Conservation (phyloP, 2,113 vertebrate genomes). For the Atlantisia rogersi region DNA sequence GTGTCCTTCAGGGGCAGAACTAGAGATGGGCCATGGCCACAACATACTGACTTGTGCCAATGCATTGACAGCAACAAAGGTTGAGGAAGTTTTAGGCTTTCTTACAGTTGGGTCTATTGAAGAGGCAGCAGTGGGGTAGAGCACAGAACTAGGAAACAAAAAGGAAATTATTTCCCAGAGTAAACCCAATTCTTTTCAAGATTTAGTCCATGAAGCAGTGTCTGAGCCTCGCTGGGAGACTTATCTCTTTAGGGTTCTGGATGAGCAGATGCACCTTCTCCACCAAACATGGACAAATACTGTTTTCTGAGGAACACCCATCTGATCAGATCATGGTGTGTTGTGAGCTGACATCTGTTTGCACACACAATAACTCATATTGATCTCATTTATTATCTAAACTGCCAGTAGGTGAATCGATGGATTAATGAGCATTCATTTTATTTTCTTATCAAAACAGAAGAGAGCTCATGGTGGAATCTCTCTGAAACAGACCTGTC, state of each 20-base stretch:
- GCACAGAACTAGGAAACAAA: not conserved
- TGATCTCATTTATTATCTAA: not conserved
- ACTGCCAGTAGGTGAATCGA: not conserved
- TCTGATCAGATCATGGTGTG: not conserved
- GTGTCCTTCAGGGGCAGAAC: not conserved
- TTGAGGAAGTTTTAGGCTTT: not conserved
- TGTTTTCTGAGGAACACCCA: not conserved
- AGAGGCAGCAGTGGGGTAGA: not conserved
- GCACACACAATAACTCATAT: not conserved
- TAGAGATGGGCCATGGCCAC: not conserved
- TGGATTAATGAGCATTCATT: not conserved
- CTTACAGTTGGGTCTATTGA: not conserved
- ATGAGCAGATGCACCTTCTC: not conserved
- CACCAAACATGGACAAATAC: not conserved
- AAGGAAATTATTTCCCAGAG: not conserved
- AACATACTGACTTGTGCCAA: accelerated
- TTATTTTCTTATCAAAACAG: not conserved
- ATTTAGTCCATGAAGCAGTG: not conserved
- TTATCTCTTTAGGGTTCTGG: not conserved
- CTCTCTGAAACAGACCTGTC: not conserved
- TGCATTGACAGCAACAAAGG: not conserved
- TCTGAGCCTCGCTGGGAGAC: not conserved
- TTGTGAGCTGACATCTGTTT: not conserved
- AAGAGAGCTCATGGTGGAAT: not conserved
- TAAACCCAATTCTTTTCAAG: not conserved